Percentiles rank a stretch among this genome's conserved stretches.
These are phyloP conservation scores for Borostomias antarcticus DNA, from an alignment of 2,797 vertebrate species.

Conservation along the genomic window DNA sequence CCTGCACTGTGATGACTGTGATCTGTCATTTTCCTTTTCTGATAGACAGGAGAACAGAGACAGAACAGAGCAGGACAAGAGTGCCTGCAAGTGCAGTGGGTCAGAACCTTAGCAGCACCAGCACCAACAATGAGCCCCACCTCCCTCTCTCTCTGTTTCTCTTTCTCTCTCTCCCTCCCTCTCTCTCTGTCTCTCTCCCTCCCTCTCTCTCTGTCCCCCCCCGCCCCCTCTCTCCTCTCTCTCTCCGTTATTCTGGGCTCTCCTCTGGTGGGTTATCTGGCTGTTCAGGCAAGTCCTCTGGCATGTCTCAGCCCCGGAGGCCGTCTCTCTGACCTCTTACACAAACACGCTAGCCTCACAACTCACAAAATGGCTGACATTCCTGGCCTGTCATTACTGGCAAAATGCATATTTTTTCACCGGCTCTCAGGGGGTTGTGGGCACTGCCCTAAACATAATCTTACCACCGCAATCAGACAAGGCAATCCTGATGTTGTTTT, in stretches of 20 bases:
- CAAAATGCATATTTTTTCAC: conserved; percentile 21
- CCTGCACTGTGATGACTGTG: no score
- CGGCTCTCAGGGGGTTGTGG: conserved; percentile 11
- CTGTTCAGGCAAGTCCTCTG: no score
- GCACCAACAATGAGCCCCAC: no score
- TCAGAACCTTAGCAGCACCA: no score
- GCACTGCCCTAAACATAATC: conserved; percentile 1
- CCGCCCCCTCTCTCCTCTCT: not conserved
- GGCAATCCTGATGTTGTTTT: not conserved
- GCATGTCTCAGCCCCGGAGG: conserved; percentile 41
- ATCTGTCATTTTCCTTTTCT: no score
- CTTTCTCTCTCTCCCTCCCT: no score
- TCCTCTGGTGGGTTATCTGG: not conserved
- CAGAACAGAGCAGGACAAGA: no score
- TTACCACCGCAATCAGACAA: conserved; percentile 1
- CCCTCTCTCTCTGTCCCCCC: no score
- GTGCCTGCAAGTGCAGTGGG: no score
- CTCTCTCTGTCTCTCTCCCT: no score
- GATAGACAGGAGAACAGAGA: no score
- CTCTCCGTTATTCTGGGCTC: not conserved
- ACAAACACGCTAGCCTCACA: conserved; percentile 56
- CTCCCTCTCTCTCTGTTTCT: no score
- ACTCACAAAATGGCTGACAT: conserved; percentile 38
- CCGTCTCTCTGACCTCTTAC: conserved; percentile 36
- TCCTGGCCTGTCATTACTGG: conserved; percentile 36